Base-by-base conservation (phyloP, 2,888 invertebrate species). In the Sinhomidia bicolor region DNA sequence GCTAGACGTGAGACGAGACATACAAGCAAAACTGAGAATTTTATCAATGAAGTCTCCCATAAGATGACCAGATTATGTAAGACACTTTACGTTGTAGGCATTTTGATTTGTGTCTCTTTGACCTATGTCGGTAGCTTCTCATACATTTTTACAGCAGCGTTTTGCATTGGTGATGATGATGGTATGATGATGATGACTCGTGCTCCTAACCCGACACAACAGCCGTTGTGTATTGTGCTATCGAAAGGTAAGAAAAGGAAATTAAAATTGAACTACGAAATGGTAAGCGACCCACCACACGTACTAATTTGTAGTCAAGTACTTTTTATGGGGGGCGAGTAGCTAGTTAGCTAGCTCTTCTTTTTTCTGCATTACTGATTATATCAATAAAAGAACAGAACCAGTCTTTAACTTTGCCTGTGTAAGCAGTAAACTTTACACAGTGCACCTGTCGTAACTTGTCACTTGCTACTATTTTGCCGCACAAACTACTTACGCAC, bases 241-340 rank as follows among this genome's bases (percentile, higher is more conserved):
- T 32, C 32, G 12, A 32, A 17, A 10, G 17, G 51, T 32, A 12
- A 47, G n/a, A 80, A 80, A 80, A 62, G 80, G 80, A 80, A 80
- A 80, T 80, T 44, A 23, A 62, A 47, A 51, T 71, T 10, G 36
- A 78, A 29, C n/a, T 10, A 36, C 41, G 7, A n/a, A 44, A 80
- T 44, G 36, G 57, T 5, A 47, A 32, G 32, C 12, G 57, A 23
- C 17, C n/a, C n/a, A n/a, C n/a, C n/a, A n/a, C n/a, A 29, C 26
- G 14, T 29, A 23, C 1, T 9, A 62, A 76, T 62, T 47, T 47
- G 47, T 32, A 51, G 47, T 65, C 29, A 68, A 47, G 23, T 23
- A n/a, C 51, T 23, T n/a, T n/a, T n/a, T n/a, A n/a, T n/a, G n/a
- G n/a, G n/a, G n/a, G n/a, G n/a, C n/a, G n/a, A n/a, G n/a, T n/a